Conservation (phyloP, 1,140 invertebrate genomes). For the Steinernema khuongi region DNA sequence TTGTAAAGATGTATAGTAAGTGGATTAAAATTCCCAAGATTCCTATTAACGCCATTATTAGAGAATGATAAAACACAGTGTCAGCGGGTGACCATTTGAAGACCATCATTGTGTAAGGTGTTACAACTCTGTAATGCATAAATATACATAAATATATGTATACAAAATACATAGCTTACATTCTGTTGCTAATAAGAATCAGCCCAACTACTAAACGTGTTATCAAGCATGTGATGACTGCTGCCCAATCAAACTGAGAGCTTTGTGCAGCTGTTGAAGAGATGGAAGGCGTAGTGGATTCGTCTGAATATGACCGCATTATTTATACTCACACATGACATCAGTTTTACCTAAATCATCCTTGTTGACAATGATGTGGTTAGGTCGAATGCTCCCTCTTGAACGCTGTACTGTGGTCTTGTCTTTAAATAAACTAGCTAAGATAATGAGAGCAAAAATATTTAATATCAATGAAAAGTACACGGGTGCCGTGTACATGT, state of each 20-base stretch:
- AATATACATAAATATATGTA: not conserved
- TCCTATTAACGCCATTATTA: conserved; percentile 23
- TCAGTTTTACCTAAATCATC: conserved; percentile 21
- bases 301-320: not conserved
- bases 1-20: conserved; percentile 39
- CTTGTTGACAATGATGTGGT: conserved; percentile 13
- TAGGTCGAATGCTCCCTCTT: conserved; percentile 7
- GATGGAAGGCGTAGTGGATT: not conserved
- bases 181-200: conserved; percentile 40
- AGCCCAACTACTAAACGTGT: conserved; percentile 33
- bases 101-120: not conserved
- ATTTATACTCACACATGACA: conserved; percentile 7
- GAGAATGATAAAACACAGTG: not conserved
- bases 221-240: conserved; percentile 41
- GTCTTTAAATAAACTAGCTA: conserved; percentile 28
- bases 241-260: conserved; percentile 36
- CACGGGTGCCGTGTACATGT: conserved; percentile 35
- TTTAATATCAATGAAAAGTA: conserved; percentile 22
- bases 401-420: conserved; percentile 14
- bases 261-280: not conserved
- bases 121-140: not conserved
- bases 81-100: not conserved
- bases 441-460: conserved; percentile 24
- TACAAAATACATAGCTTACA: conserved; percentile 18
- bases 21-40: conserved; percentile 44